Conservation (phyloP, 2,113 vertebrate species). For the Calidris pygmaea region DNA sequence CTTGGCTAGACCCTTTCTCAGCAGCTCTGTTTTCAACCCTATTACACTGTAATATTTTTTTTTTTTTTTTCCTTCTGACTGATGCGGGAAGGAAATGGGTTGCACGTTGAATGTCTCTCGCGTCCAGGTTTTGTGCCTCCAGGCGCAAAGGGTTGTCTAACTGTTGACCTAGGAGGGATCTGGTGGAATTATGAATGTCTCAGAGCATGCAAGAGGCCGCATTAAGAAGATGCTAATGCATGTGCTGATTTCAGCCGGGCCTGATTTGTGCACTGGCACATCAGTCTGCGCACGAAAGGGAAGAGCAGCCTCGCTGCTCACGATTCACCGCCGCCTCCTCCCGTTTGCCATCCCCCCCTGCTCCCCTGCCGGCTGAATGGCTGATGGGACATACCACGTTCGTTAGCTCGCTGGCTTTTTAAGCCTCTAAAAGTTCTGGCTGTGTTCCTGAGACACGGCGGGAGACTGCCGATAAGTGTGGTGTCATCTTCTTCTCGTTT, state of each 20-base stretch:
- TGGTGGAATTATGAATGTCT: neutral
- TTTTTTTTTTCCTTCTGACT: neutral
- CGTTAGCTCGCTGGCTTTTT: neutral
- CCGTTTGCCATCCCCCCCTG: neutral
- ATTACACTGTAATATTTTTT: neutral
- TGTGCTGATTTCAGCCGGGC: neutral
- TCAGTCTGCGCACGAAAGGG: neutral
- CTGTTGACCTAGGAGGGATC: neutral
- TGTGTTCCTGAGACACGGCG: neutral
- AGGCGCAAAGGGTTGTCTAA: neutral
- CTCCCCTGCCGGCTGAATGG: neutral
- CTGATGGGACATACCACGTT: neutral
- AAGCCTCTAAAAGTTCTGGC: neutral
- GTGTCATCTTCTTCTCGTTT: neutral
- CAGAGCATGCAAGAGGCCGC: neutral
- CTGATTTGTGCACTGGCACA: neutral
- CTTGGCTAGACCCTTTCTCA: neutral
- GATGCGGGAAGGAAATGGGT: neutral
- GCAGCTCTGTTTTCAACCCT: neutral
- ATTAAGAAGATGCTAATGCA: neutral
- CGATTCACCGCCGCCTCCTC: neutral
- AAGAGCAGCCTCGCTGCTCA: neutral
- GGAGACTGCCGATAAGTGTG: neutral
- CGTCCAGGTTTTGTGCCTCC: neutral
- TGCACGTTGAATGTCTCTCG: neutral